Base-by-base conservation (phyloP, 2,113 vertebrate genomes). In the Eulacestoma nigropectus region DNA sequence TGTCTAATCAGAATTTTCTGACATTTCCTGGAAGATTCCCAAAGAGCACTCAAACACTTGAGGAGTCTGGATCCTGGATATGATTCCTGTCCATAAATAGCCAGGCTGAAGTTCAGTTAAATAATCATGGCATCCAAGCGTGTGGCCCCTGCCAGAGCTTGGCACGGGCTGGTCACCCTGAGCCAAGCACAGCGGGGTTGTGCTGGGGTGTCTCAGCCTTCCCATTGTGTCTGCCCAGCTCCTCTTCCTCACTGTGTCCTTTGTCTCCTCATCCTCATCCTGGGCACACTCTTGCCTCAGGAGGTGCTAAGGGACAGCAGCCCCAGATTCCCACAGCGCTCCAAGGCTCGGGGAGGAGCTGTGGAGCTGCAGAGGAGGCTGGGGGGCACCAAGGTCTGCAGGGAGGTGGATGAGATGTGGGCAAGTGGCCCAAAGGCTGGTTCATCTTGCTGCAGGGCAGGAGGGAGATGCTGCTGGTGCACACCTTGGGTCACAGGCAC, bases 71-170 rank as follows among this genome's bases (percentile, higher is more conserved):
- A 55, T 74, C 39, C 92, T 89, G 92, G 79, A 1, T 46, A 14
- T 47, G 59, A 73, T 92, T 94, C 57, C 86, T 89, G 88, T 55
- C 94, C 94, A 89, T 95, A 95, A 97, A 97, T 84, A 97, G 89
- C 83, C 86, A 86, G 64, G 79, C 72, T 95, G 64, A 55, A 55
- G 55, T 42, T 70, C 79, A 90, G 83, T 67, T 89, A 55, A 93
- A 87, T 52, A 89, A 87, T 5, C 52, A 6, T 13, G 33, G 52
- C 81, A 87, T 63, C 62, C 88, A 68, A 39, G 13, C 0, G 0
- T 9, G 47, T 62, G 72, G 35, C 17, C 46, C 39, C 39, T 84
- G 84, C 90, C 93, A 89, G 89, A 77, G 76, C 63, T 14, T 65
- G 72, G 75, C 75, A 26, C 1, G 3, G n/a, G 6, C 32, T 53